Percentiles rank a stretch among this genome's conserved stretches.
phyloP scores from a whole-genome alignment of 37 sponge, comb jelly and placozoan genomes.

The Beroe ovata region DNA sequence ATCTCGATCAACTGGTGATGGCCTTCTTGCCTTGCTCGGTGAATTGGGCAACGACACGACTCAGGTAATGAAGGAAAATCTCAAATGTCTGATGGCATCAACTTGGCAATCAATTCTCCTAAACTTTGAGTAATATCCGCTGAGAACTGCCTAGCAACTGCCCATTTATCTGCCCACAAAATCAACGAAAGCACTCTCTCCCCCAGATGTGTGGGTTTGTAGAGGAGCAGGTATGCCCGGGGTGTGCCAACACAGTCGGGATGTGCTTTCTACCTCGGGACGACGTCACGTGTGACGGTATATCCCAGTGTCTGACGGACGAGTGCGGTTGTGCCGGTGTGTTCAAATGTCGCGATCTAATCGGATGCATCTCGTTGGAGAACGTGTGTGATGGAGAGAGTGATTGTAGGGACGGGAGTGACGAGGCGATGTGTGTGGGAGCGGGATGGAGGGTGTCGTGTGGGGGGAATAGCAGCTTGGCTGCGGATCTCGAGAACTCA shows the following conservation, averaged over 20 bases:
- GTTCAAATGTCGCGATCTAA: neutral
- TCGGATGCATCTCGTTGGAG: neutral
- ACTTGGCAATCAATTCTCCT: no score
- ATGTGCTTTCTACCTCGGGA: neutral
- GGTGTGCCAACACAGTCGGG: neutral
- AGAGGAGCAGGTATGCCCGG: neutral
- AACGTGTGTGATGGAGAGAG: neutral
- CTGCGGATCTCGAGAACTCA: no score
- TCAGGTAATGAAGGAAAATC: no score
- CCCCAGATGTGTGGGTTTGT: neutral
- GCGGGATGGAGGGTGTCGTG: neutral
- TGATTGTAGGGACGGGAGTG: neutral
- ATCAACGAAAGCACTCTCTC: no score
- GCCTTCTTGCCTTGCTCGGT: no score
- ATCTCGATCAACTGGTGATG: no score
- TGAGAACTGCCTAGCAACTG: no score
- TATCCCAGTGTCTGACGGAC: neutral
- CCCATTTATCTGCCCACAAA: no score
- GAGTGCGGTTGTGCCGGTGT: neutral
- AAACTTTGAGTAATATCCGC: no score
- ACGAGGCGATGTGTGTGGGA: neutral
- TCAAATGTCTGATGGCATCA: no score
- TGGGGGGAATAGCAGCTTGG: neutral
- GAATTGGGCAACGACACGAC: neutral
- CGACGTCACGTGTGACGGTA: neutral